These are phyloP conservation scores for Escarpia spicata DNA, from an alignment of 2,888 invertebrate species.

Conservation along the genomic window DNA sequence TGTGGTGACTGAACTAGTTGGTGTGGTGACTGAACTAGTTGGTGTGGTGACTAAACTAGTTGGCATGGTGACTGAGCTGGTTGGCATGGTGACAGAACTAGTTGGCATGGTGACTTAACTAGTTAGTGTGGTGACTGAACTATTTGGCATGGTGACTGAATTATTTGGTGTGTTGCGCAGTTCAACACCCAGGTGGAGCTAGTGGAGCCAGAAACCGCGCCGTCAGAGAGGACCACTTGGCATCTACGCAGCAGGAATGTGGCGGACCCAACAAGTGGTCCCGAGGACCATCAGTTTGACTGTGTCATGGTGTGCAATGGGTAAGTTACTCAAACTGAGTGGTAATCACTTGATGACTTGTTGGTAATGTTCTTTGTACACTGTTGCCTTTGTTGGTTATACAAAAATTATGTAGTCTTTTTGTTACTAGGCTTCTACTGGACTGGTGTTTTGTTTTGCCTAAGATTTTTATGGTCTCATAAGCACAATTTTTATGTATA, in stretches of 20 bases:
- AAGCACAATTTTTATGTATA: too few species aligned
- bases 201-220: slow-evolving; percentile 20
- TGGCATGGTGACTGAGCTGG: background rate
- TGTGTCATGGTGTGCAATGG: slow-evolving; percentile 41
- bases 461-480: too few species aligned
- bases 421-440: background rate
- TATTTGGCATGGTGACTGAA: background rate
- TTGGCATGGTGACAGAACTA: background rate
- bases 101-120: background rate
- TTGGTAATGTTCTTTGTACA: background rate
- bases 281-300: slow-evolving; percentile 31
- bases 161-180: slow-evolving; percentile 1
- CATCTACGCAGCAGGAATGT: slow-evolving; percentile 21
- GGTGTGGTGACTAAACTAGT: background rate
- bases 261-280: background rate
- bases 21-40: background rate
- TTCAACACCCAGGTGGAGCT: slow-evolving; percentile 30
- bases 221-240: slow-evolving; percentile 23
- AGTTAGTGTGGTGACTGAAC: background rate
- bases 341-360: background rate
- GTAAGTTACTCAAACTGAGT: slow-evolving; percentile 25
- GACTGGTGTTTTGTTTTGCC: too few species aligned
- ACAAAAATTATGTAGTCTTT: background rate
- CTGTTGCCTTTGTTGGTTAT: background rate
- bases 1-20: too few species aligned